These are phyloP conservation scores for Propithecus coquereli DNA, from an alignment of 2,113 vertebrate genomes.

Conservation along the genomic window DNA sequence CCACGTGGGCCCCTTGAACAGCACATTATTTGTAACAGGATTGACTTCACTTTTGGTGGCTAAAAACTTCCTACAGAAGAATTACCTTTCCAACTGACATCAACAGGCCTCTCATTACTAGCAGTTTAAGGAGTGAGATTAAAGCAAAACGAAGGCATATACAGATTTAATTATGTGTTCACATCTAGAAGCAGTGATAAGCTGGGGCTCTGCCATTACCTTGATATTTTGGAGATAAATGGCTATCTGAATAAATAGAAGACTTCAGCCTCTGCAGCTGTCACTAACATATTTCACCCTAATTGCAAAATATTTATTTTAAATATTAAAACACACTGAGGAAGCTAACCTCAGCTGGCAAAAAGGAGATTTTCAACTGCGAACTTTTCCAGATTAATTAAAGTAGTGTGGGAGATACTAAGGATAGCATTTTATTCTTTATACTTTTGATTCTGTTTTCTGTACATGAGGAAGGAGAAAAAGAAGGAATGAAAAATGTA, in stretches of 20 bases:
- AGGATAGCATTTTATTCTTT: not conserved
- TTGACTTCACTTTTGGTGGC: not conserved
- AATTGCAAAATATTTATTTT: conserved; percentile 72
- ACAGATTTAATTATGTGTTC: conserved; percentile 49
- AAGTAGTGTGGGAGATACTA: not conserved
- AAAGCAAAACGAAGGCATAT: conserved; percentile 31
- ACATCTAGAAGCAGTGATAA: conserved; percentile 36
- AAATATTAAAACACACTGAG: conserved; percentile 22
- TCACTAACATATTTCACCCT: conserved; percentile 61
- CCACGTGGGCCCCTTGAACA: not conserved
- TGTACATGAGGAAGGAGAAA: not conserved
- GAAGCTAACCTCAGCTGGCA: conserved; percentile 1
- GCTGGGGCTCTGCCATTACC: conserved; percentile 38
- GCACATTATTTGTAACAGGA: conserved; percentile 32
- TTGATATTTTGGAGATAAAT: conserved; percentile 56
- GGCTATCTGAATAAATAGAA: conserved; percentile 46
- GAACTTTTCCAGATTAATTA: conserved; percentile 44
- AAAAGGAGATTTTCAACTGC: conserved; percentile 7
- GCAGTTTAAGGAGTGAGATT: conserved; percentile 41
- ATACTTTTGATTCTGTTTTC: not conserved
- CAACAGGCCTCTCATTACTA: conserved; percentile 41
- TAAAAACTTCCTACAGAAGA: conserved; percentile 45
- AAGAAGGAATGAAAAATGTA: not conserved
- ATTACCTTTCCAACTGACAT: conserved; percentile 27
- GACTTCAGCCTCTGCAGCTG: conserved; percentile 51